phyloP scores from a whole-genome alignment of 2,113 vertebrate species.

The Nannobrachium achirus region DNA sequence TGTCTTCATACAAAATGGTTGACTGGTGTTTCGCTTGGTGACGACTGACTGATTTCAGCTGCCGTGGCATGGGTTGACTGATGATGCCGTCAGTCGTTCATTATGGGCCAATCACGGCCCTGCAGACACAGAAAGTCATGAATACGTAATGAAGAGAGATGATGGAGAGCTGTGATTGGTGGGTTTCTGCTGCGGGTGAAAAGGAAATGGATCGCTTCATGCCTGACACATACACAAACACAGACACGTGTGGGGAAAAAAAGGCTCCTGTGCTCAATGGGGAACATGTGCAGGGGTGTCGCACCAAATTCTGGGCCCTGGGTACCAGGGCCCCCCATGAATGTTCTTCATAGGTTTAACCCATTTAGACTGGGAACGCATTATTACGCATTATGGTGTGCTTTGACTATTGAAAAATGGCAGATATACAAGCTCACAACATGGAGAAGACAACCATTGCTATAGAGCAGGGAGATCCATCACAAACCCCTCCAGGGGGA shows the following conservation, averaged over 20 bases:
- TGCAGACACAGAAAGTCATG: slow-evolving; percentile 75
- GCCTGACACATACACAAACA: slow-evolving; percentile 40
- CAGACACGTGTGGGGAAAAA: neutral
- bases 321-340: no score
- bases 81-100: slow-evolving; percentile 72
- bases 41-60: slow-evolving; percentile 66
- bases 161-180: slow-evolving; percentile 69
- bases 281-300: no score
- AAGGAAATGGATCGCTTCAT: slow-evolving; percentile 56
- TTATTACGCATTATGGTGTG: no score
- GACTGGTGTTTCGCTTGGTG: slow-evolving; percentile 62
- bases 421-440: no score
- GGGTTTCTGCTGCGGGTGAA: slow-evolving; percentile 51
- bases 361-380: no score
- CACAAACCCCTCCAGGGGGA: no score
- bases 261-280: no score
- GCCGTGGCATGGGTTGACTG: slow-evolving; percentile 60
- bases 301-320: no score
- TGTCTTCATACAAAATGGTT: slow-evolving; percentile 51
- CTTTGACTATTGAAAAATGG: no score
- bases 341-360: no score
- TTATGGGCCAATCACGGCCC: slow-evolving; percentile 73
- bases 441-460: no score
- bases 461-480: no score
- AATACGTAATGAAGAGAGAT: slow-evolving; percentile 72